Evolutionary conservation across 2,113 vertebrate genomes (phyloP), one percentile per base, ranked within the genome.

Genomic region (Aegithalos caudatus): DNA sequence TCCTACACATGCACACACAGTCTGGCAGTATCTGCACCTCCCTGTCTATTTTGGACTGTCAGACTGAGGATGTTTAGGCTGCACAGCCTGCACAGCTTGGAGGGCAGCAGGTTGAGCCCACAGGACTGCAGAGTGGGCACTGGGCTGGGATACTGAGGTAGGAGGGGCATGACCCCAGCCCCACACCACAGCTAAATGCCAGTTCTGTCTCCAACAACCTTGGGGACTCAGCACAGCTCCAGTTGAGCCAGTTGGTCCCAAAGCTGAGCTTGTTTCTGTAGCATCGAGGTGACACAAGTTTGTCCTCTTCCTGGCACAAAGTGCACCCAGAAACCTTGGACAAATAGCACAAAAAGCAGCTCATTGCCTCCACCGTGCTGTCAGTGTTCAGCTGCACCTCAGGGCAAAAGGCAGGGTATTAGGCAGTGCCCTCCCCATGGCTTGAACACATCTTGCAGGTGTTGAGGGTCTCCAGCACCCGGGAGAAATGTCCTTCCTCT

Each of bases 281-380:
- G 44, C 54, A 38, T 28, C 0, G 0, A 51, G 18, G 29, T 47
- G 45, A n/a, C 16, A 24, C 0, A 3, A 21, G 25, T 13, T 22
- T 22, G 23, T 31, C 50, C 50, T 51, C 31, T 18, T 53, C 31
- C 24, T 81, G 53, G 35, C 42, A 23, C 56, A 29, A 28, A 9
- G 29, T 47, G 12, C 6, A 42, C 17, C 25, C n/a, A 47, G 67
- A 51, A 88, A 9, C 42, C 17, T 18, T 14, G 28, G 20, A 53
- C 24, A 29, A 90, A 74, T 8, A 38, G 38, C 3, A 2, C 77
- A 29, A n/a, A 65, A 66, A 73, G 37, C 77, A 64, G 62, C 54
- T 83, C 3, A 0, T 22, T n/a, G 12, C 6, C 6, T 13, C 1
- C 1, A 0, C 23, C 24, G 14, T 56, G 50, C 60, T 88, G 51